Conservation (phyloP, 2,888 invertebrate genomes). For the Hololepta plana region DNA sequence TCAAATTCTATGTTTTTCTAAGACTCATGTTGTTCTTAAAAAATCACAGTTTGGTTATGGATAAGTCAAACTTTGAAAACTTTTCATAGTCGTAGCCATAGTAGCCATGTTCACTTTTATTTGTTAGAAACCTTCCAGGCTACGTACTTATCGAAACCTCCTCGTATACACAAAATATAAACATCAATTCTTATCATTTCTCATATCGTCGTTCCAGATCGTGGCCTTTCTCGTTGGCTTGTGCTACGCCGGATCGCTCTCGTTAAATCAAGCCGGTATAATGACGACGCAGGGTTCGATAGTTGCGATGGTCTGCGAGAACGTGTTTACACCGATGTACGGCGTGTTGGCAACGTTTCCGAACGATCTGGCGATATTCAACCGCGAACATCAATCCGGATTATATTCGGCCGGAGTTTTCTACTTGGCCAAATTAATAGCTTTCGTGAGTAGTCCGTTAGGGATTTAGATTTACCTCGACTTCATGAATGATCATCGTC, state of each 20-base stretch:
- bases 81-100: no score
- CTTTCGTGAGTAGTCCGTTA: slow-evolving; percentile 58
- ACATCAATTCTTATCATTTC: no score
- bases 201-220: no score
- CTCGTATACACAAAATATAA: no score
- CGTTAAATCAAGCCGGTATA: slow-evolving; percentile 60
- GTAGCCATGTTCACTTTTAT: no score
- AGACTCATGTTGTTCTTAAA: no score
- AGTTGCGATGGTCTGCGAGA: slow-evolving; percentile 77
- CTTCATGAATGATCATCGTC: no score
- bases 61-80: no score
- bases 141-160: no score
- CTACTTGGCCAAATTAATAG: slow-evolving; percentile 60
- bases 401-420: slow-evolving; percentile 65
- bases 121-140: no score
- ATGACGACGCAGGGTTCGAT: slow-evolving; percentile 77
- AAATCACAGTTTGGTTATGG: no score
- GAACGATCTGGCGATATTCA: slow-evolving; percentile 58
- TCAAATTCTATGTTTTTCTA: no score
- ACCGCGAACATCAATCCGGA: slow-evolving; percentile 66
- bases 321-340: slow-evolving; percentile 84
- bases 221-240: slow-evolving; percentile 65
- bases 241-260: slow-evolving; percentile 61
- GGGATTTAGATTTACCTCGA: background rate
- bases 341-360: slow-evolving; percentile 74